Evolutionary conservation across 2,797 vertebrate genomes (phyloP).

Genomic region (Chelon labrosus): DNA sequence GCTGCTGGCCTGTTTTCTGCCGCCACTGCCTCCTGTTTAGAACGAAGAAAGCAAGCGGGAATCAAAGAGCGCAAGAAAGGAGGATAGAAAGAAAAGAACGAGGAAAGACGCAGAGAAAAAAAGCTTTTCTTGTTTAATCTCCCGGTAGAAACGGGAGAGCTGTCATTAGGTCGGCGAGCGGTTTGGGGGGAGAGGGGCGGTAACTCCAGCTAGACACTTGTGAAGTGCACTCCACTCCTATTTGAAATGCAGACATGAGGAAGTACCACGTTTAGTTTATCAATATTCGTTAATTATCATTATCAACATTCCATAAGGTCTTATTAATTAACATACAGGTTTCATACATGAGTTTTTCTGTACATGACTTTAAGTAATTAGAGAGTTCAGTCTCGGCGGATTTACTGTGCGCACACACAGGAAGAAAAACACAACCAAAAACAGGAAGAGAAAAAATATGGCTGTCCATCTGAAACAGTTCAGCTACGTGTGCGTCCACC

Average conservation of each 20-base stretch:
- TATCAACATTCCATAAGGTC: constrained; percentile 88
- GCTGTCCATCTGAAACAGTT: constrained; percentile 80
- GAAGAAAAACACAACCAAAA: constrained; percentile 31
- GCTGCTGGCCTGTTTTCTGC: constrained; percentile 59
- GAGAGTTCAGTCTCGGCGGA: constrained; percentile 75
- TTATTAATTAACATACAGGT: constrained; percentile 84
- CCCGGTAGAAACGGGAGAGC: constrained; percentile 87
- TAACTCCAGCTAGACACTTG: constrained; percentile 87
- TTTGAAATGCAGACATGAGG: constrained; percentile 86
- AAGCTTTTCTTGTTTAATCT: constrained; percentile 86
- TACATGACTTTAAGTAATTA: constrained; percentile 78
- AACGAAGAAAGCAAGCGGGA: constrained; percentile 45
- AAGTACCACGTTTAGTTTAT: constrained; percentile 84
- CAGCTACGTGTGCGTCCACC: constrained; percentile 80
- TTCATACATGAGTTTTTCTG: constrained; percentile 82
- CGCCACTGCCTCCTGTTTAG: constrained; percentile 59
- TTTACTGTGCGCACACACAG: constrained; percentile 68
- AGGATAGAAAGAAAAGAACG: constrained; percentile 31
- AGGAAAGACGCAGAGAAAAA: constrained; percentile 68
- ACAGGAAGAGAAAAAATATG: constrained; percentile 64
- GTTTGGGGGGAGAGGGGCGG: constrained; percentile 55
- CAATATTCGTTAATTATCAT: constrained; percentile 82
- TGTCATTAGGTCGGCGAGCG: constrained; percentile 81
- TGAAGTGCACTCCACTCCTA: constrained; percentile 87
- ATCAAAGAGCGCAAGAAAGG: constrained; percentile 42